Evolutionary conservation across 2,113 vertebrate genomes (phyloP).

Genomic region (Rhinoderma darwinii): DNA sequence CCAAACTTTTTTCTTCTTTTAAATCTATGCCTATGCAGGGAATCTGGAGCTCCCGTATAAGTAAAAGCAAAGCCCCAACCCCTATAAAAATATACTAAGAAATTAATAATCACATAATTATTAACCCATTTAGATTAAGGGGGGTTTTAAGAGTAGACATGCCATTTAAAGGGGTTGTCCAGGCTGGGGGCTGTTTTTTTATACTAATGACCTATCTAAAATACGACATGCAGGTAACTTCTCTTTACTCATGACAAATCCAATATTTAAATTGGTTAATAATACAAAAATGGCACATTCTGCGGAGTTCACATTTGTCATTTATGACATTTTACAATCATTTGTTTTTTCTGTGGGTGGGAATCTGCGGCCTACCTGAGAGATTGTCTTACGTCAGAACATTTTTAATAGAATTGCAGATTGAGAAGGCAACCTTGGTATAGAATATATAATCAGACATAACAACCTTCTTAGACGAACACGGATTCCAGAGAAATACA

Average conservation of each 20-base stretch:
- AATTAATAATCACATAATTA: too few relatives aligned
- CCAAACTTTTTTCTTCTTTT: too few relatives aligned
- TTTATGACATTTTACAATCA: background rate
- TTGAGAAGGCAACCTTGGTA: constrained; percentile 33
- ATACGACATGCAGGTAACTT: background rate
- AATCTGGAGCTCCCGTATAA: too few relatives aligned
- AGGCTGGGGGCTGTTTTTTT: too few relatives aligned
- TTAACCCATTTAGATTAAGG: too few relatives aligned
- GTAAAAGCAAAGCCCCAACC: too few relatives aligned
- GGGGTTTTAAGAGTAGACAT: too few relatives aligned
- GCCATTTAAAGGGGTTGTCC: too few relatives aligned
- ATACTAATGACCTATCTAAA: too few relatives aligned
- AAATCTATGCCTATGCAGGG: too few relatives aligned
- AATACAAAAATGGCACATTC: background rate
- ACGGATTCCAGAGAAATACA: background rate
- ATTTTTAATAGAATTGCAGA: background rate
- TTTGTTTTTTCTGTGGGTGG: background rate
- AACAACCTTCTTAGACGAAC: background rate
- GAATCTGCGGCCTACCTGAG: constrained; percentile 31
- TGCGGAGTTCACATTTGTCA: background rate
- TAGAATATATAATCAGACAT: background rate
- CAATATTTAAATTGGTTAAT: background rate
- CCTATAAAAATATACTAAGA: too few relatives aligned
- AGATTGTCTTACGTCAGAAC: background rate
- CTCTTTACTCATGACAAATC: background rate